Percentiles rank a stretch among this genome's conserved stretches.
Conservation (phyloP, 2,797 vertebrate genomes). For the Micromesistius poutassou region DNA sequence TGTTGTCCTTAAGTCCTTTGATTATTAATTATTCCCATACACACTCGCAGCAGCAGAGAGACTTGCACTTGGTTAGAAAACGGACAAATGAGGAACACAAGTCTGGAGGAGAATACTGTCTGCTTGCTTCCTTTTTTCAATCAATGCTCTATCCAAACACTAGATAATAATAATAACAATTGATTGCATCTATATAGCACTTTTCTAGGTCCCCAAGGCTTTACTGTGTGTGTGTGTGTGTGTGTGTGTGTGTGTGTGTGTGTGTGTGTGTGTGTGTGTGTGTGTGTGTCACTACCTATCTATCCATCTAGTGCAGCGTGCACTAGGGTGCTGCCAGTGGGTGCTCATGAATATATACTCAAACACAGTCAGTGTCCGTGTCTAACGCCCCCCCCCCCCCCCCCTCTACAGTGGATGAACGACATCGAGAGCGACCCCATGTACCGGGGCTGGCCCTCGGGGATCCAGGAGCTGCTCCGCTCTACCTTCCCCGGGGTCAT, state of each 20-base stretch:
- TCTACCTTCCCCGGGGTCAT: slow-evolving; percentile 85
- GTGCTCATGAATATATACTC: neutral
- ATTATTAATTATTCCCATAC: neutral
- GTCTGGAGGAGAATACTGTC: too few species aligned
- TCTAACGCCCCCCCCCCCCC: slow-evolving; percentile 8
- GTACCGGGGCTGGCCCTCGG: slow-evolving; percentile 84
- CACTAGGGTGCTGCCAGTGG: too few species aligned
- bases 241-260: neutral
- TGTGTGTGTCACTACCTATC: neutral
- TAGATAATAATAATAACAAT: too few species aligned
- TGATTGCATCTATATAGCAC: neutral
- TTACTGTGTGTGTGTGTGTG: neutral
- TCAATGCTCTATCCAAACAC: neutral
- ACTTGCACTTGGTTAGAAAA: neutral
- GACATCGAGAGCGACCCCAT: slow-evolving; percentile 87
- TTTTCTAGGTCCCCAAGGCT: neutral
- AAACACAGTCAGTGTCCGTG: neutral
- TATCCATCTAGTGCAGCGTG: too few species aligned
- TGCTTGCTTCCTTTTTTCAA: neutral
- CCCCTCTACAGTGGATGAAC: slow-evolving; percentile 86
- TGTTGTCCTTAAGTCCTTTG: neutral
- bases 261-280: neutral
- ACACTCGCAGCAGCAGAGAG: neutral
- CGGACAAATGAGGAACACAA: neutral
- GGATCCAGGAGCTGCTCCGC: slow-evolving; percentile 85